Evolutionary conservation across 1,140 invertebrate species (phyloP).

Genomic region (Formica selysi): DNA sequence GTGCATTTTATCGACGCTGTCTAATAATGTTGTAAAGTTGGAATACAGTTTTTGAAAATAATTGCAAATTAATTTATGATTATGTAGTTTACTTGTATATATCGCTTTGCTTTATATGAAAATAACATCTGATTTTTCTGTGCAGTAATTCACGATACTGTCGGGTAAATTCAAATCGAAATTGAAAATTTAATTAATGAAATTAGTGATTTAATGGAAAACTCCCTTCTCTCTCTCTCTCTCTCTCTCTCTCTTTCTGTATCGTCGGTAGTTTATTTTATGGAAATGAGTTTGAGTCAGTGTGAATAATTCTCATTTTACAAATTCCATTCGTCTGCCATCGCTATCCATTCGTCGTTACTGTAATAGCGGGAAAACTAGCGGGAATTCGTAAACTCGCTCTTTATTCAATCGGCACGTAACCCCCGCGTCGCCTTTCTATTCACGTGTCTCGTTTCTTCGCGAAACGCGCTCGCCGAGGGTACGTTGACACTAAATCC

Average conservation of each 20-base stretch:
- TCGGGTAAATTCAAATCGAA: background rate
- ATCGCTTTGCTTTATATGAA: conserved; percentile 20
- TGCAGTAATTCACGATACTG: background rate
- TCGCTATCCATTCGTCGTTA: background rate
- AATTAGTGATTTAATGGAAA: background rate
- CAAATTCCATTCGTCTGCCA: background rate
- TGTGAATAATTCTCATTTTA: background rate
- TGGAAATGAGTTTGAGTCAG: background rate
- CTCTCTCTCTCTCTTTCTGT: too few relatives aligned
- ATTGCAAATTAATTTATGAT: conserved; percentile 42
- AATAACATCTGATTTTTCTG: background rate
- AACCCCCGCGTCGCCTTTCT: conserved; percentile 7
- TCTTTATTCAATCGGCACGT: conserved; percentile 27
- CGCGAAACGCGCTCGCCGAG: background rate
- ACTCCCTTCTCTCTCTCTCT: too few relatives aligned
- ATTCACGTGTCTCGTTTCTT: conserved; percentile 38
- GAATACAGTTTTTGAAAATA: background rate
- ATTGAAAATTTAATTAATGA: background rate
- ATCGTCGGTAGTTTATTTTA: background rate
- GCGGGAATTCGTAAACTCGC: conserved; percentile 18
- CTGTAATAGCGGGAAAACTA: background rate
- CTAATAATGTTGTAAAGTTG: background rate
- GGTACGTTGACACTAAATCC: conserved; percentile 52
- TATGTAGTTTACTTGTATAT: background rate
- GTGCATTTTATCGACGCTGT: conserved; percentile 6